Evolutionary conservation across 2,888 invertebrate genomes (phyloP).

Genomic region (Drosophila antonietae): DNA sequence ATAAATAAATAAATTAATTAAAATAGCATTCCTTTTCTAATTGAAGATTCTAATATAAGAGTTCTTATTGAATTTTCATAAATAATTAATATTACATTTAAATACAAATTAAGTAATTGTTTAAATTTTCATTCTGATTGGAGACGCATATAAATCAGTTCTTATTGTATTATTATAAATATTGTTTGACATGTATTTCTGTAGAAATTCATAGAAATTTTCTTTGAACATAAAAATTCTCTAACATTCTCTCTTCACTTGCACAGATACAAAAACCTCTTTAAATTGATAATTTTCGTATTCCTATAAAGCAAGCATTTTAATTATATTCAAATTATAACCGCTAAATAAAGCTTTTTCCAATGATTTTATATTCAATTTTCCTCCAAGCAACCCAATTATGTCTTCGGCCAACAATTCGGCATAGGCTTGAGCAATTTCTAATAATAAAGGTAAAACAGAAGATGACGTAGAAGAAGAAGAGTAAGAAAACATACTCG

Average conservation of each 20-base stretch:
- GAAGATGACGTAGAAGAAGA: not conserved
- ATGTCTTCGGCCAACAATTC: conserved; percentile 2
- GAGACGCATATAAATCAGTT: too few relatives aligned
- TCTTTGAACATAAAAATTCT: not conserved
- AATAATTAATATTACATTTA: too few relatives aligned
- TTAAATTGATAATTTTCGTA: not conserved
- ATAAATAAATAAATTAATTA: too few relatives aligned
- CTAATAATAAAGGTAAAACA: not conserved
- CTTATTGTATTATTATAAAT: too few relatives aligned
- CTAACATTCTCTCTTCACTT: too few relatives aligned
- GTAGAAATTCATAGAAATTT: not conserved
- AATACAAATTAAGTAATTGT: too few relatives aligned
- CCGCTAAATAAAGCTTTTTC: not conserved
- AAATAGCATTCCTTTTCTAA: too few relatives aligned
- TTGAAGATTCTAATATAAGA: too few relatives aligned
- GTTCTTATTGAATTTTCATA: too few relatives aligned
- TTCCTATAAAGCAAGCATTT: not conserved
- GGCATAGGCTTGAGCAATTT: not conserved
- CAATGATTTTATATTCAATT: not conserved
- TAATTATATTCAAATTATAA: too few relatives aligned
- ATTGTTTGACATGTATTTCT: too few relatives aligned
- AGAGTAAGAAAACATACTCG: not conserved
- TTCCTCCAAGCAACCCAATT: not conserved
- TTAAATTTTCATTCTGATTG: too few relatives aligned
- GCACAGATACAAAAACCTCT: not conserved